Evolutionary conservation across 2,888 invertebrate genomes (phyloP), one percentile per base, ranked within the genome.

Genomic region (Zootermopsis nevadensis): DNA sequence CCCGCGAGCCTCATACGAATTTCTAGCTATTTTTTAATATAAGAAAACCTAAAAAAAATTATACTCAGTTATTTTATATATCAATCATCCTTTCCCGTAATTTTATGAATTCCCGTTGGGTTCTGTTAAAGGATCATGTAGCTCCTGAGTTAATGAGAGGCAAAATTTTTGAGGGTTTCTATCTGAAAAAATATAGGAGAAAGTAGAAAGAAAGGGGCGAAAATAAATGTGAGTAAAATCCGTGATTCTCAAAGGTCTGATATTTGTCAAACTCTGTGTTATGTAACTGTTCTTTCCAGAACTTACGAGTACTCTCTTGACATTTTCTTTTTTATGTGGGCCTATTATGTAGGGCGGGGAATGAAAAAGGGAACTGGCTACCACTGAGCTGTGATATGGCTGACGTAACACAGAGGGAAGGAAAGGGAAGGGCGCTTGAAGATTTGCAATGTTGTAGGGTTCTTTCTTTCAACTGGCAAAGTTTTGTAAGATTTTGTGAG

Each of bases 381-480:
- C 38, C 72, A 7, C 74, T 74, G 38, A 27, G 38, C n/a, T 74
- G 22, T 74, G 35, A 74, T 74, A 38, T 38, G 35, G 74, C 74
- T 74, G 38, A 38, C 74, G 38, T n/a, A n/a, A 27, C 6, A 55
- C n/a, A n/a, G 27, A 24, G n/a, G 42, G 19, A 42, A n/a, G 31
- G 38, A 12, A 4, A 27, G 33, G 69, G 35, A 22, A 0, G 30
- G 33, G 33, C 27, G n/a, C 27, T 27, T 66, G 66, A 66, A 66
- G 30, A 30, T n/a, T 33, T 69, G 69, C 33, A 33, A 33, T 74
- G 74, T n/a, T 74, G 38, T 42, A 74, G 38, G 38, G 74, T 74
- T 74, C 74, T n/a, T 74, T 74, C 74, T 42, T 74, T 19, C 74
- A 74, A 74, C 42, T 38, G 74, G 33, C 8, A 74, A 27, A 74